Evolutionary conservation across 2,113 vertebrate genomes (phyloP), one percentile per base, ranked within the genome.

Genomic region (Ahaetulla prasina): DNA sequence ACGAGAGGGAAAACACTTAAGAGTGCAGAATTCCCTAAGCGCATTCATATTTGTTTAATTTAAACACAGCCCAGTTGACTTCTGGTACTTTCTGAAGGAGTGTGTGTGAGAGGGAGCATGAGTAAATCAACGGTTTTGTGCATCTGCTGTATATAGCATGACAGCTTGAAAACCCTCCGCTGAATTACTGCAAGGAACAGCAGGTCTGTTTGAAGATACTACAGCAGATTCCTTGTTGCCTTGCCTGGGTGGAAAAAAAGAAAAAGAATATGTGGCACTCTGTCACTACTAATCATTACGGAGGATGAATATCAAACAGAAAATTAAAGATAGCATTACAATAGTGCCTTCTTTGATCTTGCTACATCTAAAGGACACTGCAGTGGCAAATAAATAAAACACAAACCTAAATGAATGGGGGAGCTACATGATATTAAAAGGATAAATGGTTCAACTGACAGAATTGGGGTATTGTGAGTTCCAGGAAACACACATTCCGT

Each of bases 81-180:
- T 6, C 27, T 49, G 47, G 54, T 11, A 52, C 12, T 43, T 1
- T 16, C 89, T 54, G 55, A 27, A 6, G 84, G 16, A 52, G 53
- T 1, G 22, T 35, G 53, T 25, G 35, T 45, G 47, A 0, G 80
- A 88, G 63, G 63, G 1, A 54, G 11, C 43, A 45, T 2, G 52
- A 30, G 20, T 87, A 25, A 39, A 88, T 84, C 22, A 20, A 4
- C 45, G 35, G 55, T 84, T 47, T 89, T 54, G 49, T 63, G 60
- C 23, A 90, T 23, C 92, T 93, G 68, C 86, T 89, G 63, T 50
- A 88, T 60, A 23, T 14, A 20, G 18, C 35, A 52, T 88, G 90
- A 88, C 89, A 93, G 87, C 0, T 89, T 93, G 90, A 85, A 74
- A 85, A 47, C 89, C 92, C 91, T 35, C 88, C 35, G 91, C 55